These are phyloP conservation scores for Promerops cafer DNA, from an alignment of 2,113 vertebrate species.

Conservation along the genomic window DNA sequence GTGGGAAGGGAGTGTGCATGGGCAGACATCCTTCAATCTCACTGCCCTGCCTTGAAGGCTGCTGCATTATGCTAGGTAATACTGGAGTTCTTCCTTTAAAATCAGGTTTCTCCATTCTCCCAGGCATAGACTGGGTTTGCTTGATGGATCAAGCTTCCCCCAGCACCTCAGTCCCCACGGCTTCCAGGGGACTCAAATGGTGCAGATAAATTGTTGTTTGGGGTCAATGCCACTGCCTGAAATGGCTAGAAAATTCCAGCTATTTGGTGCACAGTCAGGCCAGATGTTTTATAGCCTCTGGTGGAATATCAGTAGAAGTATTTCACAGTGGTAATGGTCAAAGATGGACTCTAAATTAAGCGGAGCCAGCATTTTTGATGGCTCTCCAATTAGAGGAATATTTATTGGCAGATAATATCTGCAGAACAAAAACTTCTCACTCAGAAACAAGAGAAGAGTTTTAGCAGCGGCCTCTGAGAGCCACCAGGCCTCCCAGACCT, in stretches of 20 bases:
- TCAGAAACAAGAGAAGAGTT: neutral
- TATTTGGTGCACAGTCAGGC: constrained; percentile 20
- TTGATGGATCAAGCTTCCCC: neutral
- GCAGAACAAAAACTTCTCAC: neutral
- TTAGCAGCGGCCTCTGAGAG: neutral
- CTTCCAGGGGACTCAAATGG: neutral
- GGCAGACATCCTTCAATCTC: neutral
- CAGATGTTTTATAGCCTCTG: constrained; percentile 57
- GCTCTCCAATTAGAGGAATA: neutral
- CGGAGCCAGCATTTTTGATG: constrained; percentile 21
- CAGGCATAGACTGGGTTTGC: neutral
- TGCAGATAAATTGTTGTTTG: neutral
- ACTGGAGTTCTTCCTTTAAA: neutral
- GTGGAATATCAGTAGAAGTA: constrained; percentile 33
- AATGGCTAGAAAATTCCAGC: constrained; percentile 27
- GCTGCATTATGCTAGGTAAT: neutral
- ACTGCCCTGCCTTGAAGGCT: neutral
- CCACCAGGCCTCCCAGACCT: neutral
- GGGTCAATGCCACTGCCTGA: neutral
- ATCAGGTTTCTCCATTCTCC: neutral
- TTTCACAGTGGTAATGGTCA: constrained; percentile 41
- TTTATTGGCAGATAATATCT: constrained; percentile 3
- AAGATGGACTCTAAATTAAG: constrained; percentile 40
- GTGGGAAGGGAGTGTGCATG: accelerated
- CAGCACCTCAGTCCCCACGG: accelerated